Percentiles rank a stretch among this genome's conserved stretches.
Evolutionary conservation across 1,140 invertebrate genomes (phyloP).

Genomic region (Telenomus remus): DNA sequence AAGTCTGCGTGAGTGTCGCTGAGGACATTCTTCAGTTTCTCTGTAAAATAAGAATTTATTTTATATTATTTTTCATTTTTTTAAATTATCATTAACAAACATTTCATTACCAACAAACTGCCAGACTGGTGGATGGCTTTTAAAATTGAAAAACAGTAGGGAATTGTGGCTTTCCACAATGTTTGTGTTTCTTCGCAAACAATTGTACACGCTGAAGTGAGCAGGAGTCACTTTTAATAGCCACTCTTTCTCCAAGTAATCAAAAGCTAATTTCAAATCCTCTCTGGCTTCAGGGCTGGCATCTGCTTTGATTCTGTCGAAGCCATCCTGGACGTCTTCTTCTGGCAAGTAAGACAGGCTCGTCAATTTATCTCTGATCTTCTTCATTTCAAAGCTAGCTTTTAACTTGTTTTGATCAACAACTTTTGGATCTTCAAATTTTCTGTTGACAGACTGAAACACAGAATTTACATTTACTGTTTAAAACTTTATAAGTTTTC

Average conservation of each 20-base stretch:
- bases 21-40: not conserved
- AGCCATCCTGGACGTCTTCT: not conserved
- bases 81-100: not conserved
- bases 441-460: not conserved
- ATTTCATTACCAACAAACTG: slow-evolving; percentile 14
- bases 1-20: not conserved
- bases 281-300: not conserved
- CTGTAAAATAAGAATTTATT: not conserved
- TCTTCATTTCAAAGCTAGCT: not conserved
- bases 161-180: slow-evolving; percentile 23
- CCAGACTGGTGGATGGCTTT: slow-evolving; percentile 12
- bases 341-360: not conserved
- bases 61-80: not conserved
- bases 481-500: not conserved
- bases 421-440: not conserved
- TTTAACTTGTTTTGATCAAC: not conserved
- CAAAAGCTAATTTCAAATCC: slow-evolving; percentile 3
- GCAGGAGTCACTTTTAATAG: not conserved
- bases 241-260: slow-evolving; percentile 14
- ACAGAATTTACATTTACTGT: not conserved
- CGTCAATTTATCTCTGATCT: not conserved
- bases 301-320: not conserved
- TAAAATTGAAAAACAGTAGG: slow-evolving; percentile 7
- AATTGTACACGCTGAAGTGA: slow-evolving; percentile 1
- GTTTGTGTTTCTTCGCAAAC: slow-evolving; percentile 12